Evolutionary conservation across 30 jellyfish, hydroid and myxozoan genomes (phyloP), one percentile per base, ranked within the genome.

Genomic region (Turritopsis rubra): DNA sequence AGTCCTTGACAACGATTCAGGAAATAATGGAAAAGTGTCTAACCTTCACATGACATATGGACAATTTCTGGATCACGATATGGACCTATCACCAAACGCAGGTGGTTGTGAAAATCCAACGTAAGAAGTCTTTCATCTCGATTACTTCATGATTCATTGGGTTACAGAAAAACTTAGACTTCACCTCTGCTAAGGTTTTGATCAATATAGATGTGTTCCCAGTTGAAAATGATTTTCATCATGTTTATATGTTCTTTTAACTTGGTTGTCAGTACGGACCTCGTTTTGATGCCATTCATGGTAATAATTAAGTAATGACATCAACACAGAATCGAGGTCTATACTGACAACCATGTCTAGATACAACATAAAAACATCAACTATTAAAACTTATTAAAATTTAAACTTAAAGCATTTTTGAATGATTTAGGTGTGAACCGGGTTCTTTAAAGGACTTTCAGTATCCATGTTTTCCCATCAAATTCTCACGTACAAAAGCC

Each of bases 381-480:
- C n/a, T n/a, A n/a, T n/a, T n/a, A n/a, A n/a, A n/a, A n/a, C n/a
- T n/a, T n/a, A n/a, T n/a, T n/a, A n/a, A n/a, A n/a, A 60, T 60
- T 60, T 60, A 18, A 60, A 60, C 19, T 23, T 60, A 60, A 60
- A 0, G 73, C 0, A 60, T 60, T 60, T 60, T 60, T 0, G 73
- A 0, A 60, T 0, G 21, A 23, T 68, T 68, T 68, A 68, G 77
- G 19, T 68, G 77, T 68, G n/a, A 68, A n/a, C 77, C 77, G 16
- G 31, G 30, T 68, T n/a, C 31, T 1, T 68, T 68, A 22, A 68
- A 68, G 19, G 97, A 85, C 76, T 90, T 90, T 66, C 53, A 75
- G 7, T 86, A 83, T 71, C 97, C 97, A 0, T 90, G 97, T 41
- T 85, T 90, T 65, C 97, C 97, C 19, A 90, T 90, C 29, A 90